A percentile compares a stretch with the other conserved stretches of the same genome.
phyloP scores from a whole-genome alignment of 2,113 vertebrate species.

The Butorides virescens region DNA sequence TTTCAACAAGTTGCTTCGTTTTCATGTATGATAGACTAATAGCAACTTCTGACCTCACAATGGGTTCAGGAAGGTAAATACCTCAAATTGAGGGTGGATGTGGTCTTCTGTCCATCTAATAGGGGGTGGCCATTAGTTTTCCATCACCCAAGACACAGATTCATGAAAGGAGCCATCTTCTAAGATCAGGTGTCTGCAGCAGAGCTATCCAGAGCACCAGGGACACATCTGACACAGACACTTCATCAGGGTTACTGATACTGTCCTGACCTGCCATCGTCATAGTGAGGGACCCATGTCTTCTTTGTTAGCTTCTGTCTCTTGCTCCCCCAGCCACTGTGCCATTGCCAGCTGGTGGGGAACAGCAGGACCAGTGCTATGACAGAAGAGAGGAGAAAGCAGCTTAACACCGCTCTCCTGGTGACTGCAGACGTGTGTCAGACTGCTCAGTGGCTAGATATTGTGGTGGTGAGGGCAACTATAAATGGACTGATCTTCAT shows the following conservation, averaged over 20 bases:
- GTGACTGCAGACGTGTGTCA: neutral
- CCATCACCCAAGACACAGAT: neutral
- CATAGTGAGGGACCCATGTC: rapidly evolving
- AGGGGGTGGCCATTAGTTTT: neutral
- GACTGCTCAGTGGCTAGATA: neutral
- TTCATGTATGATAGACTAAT: neutral
- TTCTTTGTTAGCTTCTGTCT: neutral
- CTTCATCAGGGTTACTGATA: neutral
- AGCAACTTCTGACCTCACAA: neutral
- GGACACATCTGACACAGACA: neutral
- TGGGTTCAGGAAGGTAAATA: neutral
- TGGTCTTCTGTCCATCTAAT: neutral
- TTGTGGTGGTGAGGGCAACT: neutral
- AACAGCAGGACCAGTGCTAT: neutral
- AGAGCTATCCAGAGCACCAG: neutral
- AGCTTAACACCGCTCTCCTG: neutral
- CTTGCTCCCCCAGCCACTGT: neutral
- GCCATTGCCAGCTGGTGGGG: neutral
- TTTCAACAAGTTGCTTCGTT: neutral
- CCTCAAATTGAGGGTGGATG: neutral
- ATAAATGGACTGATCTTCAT: neutral
- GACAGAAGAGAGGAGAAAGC: neutral
- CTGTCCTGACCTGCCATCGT: neutral
- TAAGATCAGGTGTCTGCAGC: neutral
- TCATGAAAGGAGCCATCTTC: neutral